Base-by-base conservation (phyloP, 2,888 invertebrate species). In the Tillus elongatus region DNA sequence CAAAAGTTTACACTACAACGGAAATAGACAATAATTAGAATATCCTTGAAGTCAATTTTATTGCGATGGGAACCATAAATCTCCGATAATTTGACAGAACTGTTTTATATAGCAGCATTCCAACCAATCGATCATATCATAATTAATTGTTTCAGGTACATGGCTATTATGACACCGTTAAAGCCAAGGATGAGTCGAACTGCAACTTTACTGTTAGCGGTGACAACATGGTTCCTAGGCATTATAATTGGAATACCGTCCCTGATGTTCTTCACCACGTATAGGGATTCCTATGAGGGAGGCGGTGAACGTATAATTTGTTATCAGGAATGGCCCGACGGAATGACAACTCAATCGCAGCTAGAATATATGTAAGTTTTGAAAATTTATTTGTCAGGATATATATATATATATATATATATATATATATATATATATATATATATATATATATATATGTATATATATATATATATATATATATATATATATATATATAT, bases 161-260 rank as follows among this genome's bases (percentile, higher is more conserved):
- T 90, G 68, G 95, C 93, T 35, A 95, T 95, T 53, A 89, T 95
- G 76, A 88, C 90, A 56, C 95, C 95, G 0, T 69, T 95, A 41
- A 76, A 81, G 43, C 93, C 91, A 2, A 73, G 93, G 36, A 82
- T 93, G 74, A 88, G 92, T 14, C 81, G 83, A 56, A 72, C 82
- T 14, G 78, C 82, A 9, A 92, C 93, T 1, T 70, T 93, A 36
- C 79, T 79, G 51, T 81, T 91, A 45, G 89, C 90, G 0, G 74
- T 80, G 3, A 72, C 77, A 36, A 92, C 93, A 51, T 95, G 95
- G 95, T 65, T 79, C 1, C 72, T 82, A 45, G 87, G 89, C 15
- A 75, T 79, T 6, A 65, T 82, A 30, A 73, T 93, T 45, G 86
- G 92, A 40, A 74, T 84, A 47, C 95, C 95, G 3, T 86, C 84